Conservation (phyloP, 2,113 vertebrate species). For the Ceratotherium simum region DNA sequence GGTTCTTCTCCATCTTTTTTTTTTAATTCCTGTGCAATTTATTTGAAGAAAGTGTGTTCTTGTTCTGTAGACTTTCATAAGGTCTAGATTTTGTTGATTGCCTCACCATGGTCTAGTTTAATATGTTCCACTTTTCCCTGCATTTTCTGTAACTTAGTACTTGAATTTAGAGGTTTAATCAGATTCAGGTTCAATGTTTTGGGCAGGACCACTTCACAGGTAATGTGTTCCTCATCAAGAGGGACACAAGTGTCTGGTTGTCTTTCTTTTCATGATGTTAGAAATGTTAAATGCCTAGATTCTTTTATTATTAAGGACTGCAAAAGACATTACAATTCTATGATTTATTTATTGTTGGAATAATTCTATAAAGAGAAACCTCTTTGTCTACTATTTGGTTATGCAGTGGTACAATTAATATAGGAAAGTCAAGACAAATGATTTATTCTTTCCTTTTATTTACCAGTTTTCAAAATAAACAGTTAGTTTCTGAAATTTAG, state of each 20-base stretch:
- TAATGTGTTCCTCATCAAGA: neutral
- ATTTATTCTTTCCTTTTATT: neutral
- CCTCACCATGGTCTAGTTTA: neutral
- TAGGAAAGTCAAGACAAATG: neutral
- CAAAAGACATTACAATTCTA: neutral
- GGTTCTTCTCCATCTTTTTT: neutral
- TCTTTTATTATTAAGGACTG: neutral
- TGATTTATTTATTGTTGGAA: neutral
- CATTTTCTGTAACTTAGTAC: neutral
- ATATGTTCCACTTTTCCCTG: neutral
- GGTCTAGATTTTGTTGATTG: neutral
- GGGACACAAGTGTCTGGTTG: neutral
- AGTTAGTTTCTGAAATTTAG: neutral
- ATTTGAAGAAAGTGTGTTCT: neutral
- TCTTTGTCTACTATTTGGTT: neutral
- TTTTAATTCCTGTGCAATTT: neutral
- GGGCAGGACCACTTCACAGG: neutral
- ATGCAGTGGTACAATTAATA: neutral
- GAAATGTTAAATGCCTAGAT: neutral
- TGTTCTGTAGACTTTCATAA: neutral
- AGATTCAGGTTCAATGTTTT: neutral
- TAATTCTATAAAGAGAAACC: neutral
- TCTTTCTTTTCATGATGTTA: neutral
- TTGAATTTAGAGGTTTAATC: neutral
- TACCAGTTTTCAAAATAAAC: neutral